These are phyloP conservation scores for Platichthys flesus DNA, from an alignment of 2,113 vertebrate genomes.

Conservation along the genomic window DNA sequence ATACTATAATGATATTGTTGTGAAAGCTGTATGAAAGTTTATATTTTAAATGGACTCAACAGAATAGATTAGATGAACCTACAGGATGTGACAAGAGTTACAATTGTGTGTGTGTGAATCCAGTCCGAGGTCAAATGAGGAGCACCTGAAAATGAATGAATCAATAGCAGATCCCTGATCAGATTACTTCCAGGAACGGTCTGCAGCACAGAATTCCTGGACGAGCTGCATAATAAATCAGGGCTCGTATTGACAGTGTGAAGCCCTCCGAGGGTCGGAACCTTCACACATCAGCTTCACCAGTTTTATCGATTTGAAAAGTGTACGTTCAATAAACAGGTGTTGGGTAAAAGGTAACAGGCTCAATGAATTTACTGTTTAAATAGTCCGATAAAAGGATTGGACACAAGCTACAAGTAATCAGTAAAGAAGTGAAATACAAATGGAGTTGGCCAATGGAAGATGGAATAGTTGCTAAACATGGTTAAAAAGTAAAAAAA, in stretches of 20 bases:
- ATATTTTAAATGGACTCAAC: too few species aligned
- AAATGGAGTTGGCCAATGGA: too few species aligned
- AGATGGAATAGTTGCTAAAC: too few species aligned
- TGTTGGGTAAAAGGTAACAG: background rate
- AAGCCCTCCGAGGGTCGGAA: background rate
- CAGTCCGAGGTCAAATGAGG: background rate
- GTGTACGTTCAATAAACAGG: background rate
- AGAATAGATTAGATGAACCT: too few species aligned
- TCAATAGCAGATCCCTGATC: conserved; percentile 49
- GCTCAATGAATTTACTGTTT: too few species aligned
- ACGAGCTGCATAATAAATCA: conserved; percentile 34
- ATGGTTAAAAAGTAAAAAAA: too few species aligned
- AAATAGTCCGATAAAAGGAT: too few species aligned
- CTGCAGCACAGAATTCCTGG: conserved; percentile 17
- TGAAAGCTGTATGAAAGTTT: too few species aligned
- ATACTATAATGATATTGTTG: too few species aligned
- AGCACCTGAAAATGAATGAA: conserved; percentile 1
- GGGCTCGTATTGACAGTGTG: conserved; percentile 10
- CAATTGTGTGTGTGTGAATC: background rate
- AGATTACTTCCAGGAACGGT: conserved; percentile 34
- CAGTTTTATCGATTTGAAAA: background rate
- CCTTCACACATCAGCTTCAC: conserved; percentile 6
- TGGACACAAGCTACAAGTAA: too few species aligned
- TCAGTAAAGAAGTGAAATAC: too few species aligned
- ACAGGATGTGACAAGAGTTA: background rate